Base-by-base conservation (phyloP, 1,140 invertebrate species). In the Chelonus insularis region DNA sequence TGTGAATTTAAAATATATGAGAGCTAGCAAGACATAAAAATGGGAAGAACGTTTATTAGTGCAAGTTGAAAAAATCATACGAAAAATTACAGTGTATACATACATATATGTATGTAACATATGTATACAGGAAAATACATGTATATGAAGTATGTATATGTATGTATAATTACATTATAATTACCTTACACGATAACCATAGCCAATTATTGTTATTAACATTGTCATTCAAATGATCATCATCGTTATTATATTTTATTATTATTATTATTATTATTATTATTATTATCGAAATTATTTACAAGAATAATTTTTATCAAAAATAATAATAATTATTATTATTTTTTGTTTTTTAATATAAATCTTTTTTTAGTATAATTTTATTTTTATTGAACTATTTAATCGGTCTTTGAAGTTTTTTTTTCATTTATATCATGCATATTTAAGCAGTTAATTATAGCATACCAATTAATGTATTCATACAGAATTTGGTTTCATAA, bases 391-490 rank as follows among this genome's bases (percentile, higher is more conserved):
- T 64, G n/a, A n/a, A 57, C 62, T 52, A 66, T 63, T 57, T 70
- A n/a, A n/a, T n/a, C n/a, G n/a, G 68, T 71, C 36, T 8, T 39
- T 63, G 66, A 68, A 65, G 64, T 60, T 67, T 68, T 69, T 72
- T 69, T 62, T 65, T 63, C 61, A 63, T 67, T 56, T 68, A 68
- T 69, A 67, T 67, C 65, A 60, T 70, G 66, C 16, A 50, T 48
- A 51, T 52, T 58, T 37, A 43, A 61, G 5, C 52, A 57, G 57
- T 55, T 67, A 63, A 51, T 69, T n/a, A n/a, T n/a, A n/a, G n/a
- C n/a, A n/a, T n/a, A n/a, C n/a, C n/a, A n/a, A n/a, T n/a, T n/a
- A 73, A 78, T 81, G 76, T 79, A 74, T 78, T 77, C 75, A 79
- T 67, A 72, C 73, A 74, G 69, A 68, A 78, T 76, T 67, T 71